Evolutionary conservation across 1,140 invertebrate genomes (phyloP).

Genomic region (Popillia japonica): DNA sequence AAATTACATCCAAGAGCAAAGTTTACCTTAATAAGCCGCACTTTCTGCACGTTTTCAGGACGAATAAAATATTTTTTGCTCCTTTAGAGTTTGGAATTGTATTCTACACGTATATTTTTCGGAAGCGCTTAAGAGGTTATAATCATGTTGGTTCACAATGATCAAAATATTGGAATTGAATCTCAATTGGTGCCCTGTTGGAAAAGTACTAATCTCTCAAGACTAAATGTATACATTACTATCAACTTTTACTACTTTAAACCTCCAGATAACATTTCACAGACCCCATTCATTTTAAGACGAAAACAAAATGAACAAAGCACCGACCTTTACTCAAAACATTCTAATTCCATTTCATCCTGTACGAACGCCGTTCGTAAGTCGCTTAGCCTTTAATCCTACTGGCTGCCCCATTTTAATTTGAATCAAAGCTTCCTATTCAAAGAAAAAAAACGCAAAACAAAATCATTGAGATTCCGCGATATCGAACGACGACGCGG

Average conservation of each 20-base stretch:
- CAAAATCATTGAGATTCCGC: neutral
- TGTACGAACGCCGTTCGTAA: neutral
- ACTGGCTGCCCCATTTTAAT: neutral
- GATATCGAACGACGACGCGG: neutral
- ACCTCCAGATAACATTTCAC: neutral
- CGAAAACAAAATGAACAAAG: neutral
- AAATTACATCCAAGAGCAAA: neutral
- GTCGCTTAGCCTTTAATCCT: neutral
- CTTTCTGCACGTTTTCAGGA: neutral
- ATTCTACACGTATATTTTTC: neutral
- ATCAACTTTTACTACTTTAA: neutral
- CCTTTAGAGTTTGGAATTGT: neutral
- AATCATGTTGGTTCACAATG: neutral
- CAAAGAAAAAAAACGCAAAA: neutral
- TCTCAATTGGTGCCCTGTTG: no score
- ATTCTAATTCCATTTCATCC: neutral
- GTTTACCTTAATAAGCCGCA: neutral
- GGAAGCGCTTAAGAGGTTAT: neutral
- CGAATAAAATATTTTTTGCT: neutral
- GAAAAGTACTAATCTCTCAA: no score
- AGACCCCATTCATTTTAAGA: neutral
- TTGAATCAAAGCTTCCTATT: neutral
- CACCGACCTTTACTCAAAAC: neutral
- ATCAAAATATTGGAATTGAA: no score
- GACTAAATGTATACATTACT: no score